Conservation (phyloP, 2,797 vertebrate species). For the Rallus crepitans region DNA sequence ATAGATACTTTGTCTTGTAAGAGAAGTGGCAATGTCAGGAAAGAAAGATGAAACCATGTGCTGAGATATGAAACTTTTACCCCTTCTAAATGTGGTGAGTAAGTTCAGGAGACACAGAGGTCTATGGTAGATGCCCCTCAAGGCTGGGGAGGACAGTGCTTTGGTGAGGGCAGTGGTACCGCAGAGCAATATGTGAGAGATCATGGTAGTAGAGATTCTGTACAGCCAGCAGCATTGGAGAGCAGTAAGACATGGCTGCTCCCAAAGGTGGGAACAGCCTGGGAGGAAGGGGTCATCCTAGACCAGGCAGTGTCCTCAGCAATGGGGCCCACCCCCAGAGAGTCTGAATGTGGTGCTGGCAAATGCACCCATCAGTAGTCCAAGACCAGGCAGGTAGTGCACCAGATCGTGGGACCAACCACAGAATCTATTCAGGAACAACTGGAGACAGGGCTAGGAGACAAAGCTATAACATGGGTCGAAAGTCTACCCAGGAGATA, state of each 20-base stretch:
- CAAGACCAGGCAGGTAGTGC: background rate
- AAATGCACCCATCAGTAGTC: background rate
- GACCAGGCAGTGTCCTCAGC: background rate
- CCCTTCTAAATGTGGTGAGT: no score
- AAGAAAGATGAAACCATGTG: background rate
- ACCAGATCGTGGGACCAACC: background rate
- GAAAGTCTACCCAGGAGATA: background rate
- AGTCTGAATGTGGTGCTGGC: background rate
- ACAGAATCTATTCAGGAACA: background rate
- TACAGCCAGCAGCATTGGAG: background rate
- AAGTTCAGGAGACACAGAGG: background rate
- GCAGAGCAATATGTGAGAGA: background rate
- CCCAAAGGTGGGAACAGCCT: background rate
- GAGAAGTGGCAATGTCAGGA: background rate
- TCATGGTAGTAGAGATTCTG: background rate
- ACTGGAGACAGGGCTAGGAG: background rate
- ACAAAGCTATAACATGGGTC: background rate
- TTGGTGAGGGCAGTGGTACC: rapidly evolving
- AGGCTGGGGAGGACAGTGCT: background rate
- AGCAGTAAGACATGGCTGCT: background rate
- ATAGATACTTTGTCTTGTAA: background rate
- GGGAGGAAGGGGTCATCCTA: background rate
- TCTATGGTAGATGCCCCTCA: background rate
- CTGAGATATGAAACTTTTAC: background rate
- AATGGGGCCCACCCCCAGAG: background rate